Evolutionary conservation across 2,888 invertebrate genomes (phyloP).

Genomic region (Cylindroiulus punctatus): DNA sequence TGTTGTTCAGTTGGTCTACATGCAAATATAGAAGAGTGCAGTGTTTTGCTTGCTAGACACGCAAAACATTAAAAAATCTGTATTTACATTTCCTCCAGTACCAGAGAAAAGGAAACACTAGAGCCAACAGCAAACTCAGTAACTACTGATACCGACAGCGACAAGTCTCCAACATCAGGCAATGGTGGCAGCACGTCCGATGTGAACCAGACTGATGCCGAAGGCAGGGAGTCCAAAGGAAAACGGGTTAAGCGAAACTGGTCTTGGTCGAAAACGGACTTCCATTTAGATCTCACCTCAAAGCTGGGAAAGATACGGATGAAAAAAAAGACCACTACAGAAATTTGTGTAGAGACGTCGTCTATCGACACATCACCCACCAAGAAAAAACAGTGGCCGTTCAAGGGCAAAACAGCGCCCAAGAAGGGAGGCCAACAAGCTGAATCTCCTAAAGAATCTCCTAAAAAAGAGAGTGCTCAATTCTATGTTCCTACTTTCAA

Average conservation of each 20-base stretch:
- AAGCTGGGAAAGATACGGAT: constrained; percentile 65
- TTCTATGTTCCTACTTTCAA: constrained; percentile 75
- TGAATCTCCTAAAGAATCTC: constrained; percentile 56
- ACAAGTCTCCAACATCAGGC: constrained; percentile 52
- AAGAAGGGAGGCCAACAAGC: constrained; percentile 52
- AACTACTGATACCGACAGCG: constrained; percentile 52
- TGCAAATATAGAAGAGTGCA: too few species aligned
- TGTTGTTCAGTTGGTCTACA: too few species aligned
- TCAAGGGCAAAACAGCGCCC: constrained; percentile 64
- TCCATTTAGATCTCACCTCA: constrained; percentile 70
- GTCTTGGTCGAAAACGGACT: constrained; percentile 70
- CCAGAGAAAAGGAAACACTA: not conserved
- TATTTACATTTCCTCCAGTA: not conserved
- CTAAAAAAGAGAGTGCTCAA: constrained; percentile 71
- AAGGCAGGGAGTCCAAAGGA: constrained; percentile 70
- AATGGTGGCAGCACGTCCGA: constrained; percentile 46
- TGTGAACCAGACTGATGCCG: constrained; percentile 67
- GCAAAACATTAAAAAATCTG: not conserved
- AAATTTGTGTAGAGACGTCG: constrained; percentile 55
- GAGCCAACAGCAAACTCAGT: not conserved
- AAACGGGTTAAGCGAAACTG: constrained; percentile 66
- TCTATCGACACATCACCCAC: constrained; percentile 53
- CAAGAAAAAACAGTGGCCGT: constrained; percentile 67
- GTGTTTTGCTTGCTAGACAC: not conserved
- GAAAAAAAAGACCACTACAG: constrained; percentile 64